These are phyloP conservation scores for Drosophila nigrodunni DNA, from an alignment of 1,140 invertebrate genomes.

Conservation along the genomic window DNA sequence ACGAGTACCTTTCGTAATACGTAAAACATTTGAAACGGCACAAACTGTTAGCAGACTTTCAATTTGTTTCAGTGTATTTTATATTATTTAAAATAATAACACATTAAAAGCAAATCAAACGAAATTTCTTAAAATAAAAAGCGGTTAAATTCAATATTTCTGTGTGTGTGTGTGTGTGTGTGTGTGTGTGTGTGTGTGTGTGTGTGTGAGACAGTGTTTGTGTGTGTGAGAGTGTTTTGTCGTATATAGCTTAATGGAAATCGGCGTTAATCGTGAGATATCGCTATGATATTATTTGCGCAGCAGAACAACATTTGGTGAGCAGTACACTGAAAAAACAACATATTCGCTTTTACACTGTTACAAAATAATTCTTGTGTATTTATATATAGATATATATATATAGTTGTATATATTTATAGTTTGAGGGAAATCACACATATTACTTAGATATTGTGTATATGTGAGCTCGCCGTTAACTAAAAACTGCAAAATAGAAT, in stretches of 20 bases:
- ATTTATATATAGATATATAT: too few species aligned
- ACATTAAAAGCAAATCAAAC: conserved; percentile 60
- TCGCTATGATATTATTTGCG: conserved; percentile 59
- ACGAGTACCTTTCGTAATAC: conserved; percentile 49
- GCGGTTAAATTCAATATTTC: conserved; percentile 13
- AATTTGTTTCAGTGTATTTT: not conserved
- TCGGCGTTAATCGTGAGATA: conserved; percentile 69
- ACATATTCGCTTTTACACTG: conserved; percentile 82
- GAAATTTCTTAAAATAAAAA: conserved; percentile 35
- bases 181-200: conserved; percentile 26
- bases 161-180: conserved; percentile 16
- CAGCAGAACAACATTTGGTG: conserved; percentile 75
- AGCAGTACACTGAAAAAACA: conserved; percentile 82
- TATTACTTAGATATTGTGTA: conserved; percentile 16
- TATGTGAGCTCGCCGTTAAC: conserved; percentile 11
- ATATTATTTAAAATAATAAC: conserved; percentile 28
- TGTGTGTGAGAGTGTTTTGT: conserved; percentile 36
- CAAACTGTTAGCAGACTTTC: conserved; percentile 38
- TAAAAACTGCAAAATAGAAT: conserved; percentile 32
- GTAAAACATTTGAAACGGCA: conserved; percentile 42
- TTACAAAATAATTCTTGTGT: conserved; percentile 61
- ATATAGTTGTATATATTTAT: conserved; percentile 57
- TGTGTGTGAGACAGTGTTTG: conserved; percentile 27
- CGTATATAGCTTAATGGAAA: conserved; percentile 62
- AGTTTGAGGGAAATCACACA: conserved; percentile 25